A percentile compares a stretch with the other conserved stretches of the same genome.
These are phyloP conservation scores for Rhynchophorus ferrugineus DNA, from an alignment of 1,140 invertebrate genomes.

Conservation along the genomic window DNA sequence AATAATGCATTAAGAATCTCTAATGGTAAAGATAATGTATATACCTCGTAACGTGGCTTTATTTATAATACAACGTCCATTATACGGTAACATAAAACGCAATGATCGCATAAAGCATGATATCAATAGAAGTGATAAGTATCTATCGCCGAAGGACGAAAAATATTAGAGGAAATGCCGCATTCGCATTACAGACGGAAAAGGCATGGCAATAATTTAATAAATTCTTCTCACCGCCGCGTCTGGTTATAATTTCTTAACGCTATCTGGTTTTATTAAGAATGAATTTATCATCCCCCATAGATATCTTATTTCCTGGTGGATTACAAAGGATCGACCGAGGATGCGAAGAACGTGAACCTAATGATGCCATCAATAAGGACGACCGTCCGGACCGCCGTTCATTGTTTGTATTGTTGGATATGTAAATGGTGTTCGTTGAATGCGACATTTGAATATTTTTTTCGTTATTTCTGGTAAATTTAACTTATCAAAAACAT, in stretches of 20 bases:
- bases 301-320: not conserved
- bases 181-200: not conserved
- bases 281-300: constrained; percentile 13
- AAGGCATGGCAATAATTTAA: constrained; percentile 10
- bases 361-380: too few relatives aligned
- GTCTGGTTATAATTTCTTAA: constrained; percentile 16
- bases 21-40: too few relatives aligned
- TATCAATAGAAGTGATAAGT: not conserved
- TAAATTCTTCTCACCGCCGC: constrained; percentile 7
- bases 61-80: too few relatives aligned
- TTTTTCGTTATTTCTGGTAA: too few relatives aligned
- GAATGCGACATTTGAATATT: too few relatives aligned
- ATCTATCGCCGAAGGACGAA: not conserved
- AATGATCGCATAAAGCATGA: not conserved
- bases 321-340: not conserved
- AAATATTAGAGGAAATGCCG: constrained; percentile 3
- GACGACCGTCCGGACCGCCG: too few relatives aligned
- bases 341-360: not conserved
- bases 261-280: constrained; percentile 20
- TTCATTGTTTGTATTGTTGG: too few relatives aligned
- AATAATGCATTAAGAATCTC: too few relatives aligned
- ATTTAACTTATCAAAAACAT: too few relatives aligned
- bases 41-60: too few relatives aligned
- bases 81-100: not conserved
- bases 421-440: too few relatives aligned